Evolutionary conservation across 1,140 invertebrate genomes (phyloP).

Genomic region (Ganaspis sp.): DNA sequence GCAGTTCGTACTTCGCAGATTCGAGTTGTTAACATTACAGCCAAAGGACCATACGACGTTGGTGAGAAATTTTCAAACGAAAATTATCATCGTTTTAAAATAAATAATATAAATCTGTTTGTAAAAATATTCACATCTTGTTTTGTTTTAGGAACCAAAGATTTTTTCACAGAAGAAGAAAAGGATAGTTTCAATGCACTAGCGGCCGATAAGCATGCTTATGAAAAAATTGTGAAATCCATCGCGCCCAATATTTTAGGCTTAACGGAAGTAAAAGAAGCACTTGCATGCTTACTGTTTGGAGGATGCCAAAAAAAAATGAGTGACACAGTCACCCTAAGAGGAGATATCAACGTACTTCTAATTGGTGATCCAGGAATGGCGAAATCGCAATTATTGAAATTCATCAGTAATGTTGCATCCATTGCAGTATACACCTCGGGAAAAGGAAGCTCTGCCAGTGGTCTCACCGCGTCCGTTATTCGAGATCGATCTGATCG

Average conservation of each 20-base stretch:
- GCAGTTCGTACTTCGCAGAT: constrained; percentile 96
- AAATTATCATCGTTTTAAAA: too few relatives aligned
- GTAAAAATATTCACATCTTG: too few relatives aligned
- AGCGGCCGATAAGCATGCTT: constrained; percentile 90
- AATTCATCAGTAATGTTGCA: constrained; percentile 97
- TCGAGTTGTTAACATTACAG: constrained; percentile 93
- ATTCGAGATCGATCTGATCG: constrained; percentile 94
- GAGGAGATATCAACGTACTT: constrained; percentile 98
- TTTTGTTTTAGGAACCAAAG: constrained; percentile 60
- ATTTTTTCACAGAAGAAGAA: constrained; percentile 86
- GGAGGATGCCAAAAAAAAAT: constrained; percentile 92
- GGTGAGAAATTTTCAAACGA: constrained; percentile 79
- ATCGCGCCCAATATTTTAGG: constrained; percentile 99
- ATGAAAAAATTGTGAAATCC: constrained; percentile 92
- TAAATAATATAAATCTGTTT: constrained; percentile 37
- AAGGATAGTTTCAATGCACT: constrained; percentile 94
- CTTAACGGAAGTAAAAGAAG: constrained; percentile 96
- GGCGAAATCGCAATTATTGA: constrained; percentile 98
- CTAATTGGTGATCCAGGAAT: constrained; percentile 99
- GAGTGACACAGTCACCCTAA: constrained; percentile 94
- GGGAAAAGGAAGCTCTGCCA: constrained; percentile 98
- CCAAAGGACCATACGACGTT: constrained; percentile 84
- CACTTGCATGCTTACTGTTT: constrained; percentile 96
- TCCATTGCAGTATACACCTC: constrained; percentile 99
- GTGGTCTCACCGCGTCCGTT: constrained; percentile 98